Evolutionary conservation across 2,888 invertebrate genomes (phyloP).

Genomic region (Erebia epiphron): DNA sequence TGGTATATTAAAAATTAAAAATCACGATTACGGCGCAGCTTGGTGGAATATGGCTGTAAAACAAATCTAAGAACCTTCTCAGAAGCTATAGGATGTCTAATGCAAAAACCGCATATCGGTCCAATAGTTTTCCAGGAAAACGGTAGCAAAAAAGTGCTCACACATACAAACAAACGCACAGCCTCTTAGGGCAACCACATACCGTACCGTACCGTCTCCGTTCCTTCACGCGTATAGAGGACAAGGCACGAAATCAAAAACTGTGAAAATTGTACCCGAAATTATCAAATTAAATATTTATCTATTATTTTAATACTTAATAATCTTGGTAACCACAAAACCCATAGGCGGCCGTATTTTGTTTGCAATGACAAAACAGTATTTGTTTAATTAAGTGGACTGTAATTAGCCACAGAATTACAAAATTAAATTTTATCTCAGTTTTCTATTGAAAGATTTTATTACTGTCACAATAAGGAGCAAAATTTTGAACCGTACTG

Average conservation of each 20-base stretch:
- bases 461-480: neutral
- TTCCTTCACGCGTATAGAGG: too few species aligned
- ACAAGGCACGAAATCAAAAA: neutral
- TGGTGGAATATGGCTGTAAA: too few species aligned
- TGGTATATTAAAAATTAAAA: too few species aligned
- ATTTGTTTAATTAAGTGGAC: constrained; percentile 48
- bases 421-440: constrained; percentile 3
- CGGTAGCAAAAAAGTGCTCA: too few species aligned
- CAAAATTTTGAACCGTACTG: neutral
- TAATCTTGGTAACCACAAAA: constrained; percentile 4
- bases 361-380: constrained; percentile 43
- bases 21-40: too few species aligned
- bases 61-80: too few species aligned
- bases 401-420: constrained; percentile 38
- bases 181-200: too few species aligned
- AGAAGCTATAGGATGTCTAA: too few species aligned
- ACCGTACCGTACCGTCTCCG: too few species aligned
- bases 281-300: constrained; percentile 6
- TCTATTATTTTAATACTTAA: neutral
- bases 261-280: neutral
- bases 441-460: neutral
- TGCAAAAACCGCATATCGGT: too few species aligned
- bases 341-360: constrained; percentile 1
- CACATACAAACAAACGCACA: too few species aligned
- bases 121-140: too few species aligned